These are phyloP conservation scores for Molossus alvarezi DNA, from an alignment of 2,797 vertebrate genomes.

Conservation along the genomic window DNA sequence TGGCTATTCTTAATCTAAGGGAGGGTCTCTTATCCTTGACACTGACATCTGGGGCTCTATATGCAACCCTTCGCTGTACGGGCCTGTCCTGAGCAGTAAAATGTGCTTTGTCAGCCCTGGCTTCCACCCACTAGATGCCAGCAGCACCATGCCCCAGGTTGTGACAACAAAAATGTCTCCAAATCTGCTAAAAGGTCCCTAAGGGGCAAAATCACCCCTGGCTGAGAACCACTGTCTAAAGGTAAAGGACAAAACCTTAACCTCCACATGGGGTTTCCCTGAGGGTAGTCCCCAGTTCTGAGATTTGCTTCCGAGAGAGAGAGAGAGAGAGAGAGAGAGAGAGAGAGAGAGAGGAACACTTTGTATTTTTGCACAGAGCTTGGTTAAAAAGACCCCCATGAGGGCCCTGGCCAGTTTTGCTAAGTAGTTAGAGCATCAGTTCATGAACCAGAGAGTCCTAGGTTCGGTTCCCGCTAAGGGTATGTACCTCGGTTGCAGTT, in stretches of 20 bases:
- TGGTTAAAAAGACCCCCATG: neutral
- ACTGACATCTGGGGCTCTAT: neutral
- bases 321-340: neutral
- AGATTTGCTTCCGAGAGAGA: neutral
- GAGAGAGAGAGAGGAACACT: neutral
- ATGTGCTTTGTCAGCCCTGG: neutral
- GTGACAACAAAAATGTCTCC: neutral
- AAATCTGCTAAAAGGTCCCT: neutral
- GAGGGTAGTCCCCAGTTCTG: neutral
- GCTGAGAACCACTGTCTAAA: neutral
- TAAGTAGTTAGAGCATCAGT: too few species aligned
- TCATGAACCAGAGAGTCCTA: too few species aligned
- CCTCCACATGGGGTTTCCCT: neutral
- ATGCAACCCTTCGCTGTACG: neutral
- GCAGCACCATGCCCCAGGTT: neutral
- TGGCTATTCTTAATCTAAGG: neutral
- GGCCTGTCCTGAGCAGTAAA: neutral
- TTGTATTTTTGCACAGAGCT: neutral
- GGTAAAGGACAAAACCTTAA: neutral
- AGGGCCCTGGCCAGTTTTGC: neutral
- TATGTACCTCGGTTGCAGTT: too few species aligned
- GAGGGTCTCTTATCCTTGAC: neutral
- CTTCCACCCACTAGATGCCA: neutral
- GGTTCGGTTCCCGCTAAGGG: too few species aligned
- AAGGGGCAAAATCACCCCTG: neutral